These are phyloP conservation scores for Drosophila acutilabella DNA, from an alignment of 2,888 invertebrate species.

Conservation along the genomic window DNA sequence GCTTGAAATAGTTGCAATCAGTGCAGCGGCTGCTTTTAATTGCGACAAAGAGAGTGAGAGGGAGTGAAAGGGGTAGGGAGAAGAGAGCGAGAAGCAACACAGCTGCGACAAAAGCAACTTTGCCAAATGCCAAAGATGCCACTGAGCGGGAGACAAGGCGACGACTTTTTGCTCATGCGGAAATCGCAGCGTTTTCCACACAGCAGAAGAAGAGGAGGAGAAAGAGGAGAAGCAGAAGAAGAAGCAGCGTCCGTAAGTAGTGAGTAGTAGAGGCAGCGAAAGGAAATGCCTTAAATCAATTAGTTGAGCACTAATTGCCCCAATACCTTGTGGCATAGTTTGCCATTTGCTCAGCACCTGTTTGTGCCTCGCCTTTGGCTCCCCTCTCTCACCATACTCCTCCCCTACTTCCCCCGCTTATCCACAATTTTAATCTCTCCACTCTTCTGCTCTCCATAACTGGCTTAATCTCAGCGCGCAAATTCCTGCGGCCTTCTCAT, in stretches of 20 bases:
- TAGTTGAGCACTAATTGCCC: slow-evolving; percentile 85
- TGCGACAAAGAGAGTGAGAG: slow-evolving; percentile 43
- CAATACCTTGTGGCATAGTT: slow-evolving; percentile 85
- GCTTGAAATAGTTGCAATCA: slow-evolving; percentile 81
- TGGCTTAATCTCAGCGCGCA: slow-evolving; percentile 73
- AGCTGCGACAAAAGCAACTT: slow-evolving; percentile 63
- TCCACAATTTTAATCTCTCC: neutral
- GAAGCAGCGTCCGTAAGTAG: neutral
- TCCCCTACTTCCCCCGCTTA: neutral
- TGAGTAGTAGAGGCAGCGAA: slow-evolving; percentile 48
- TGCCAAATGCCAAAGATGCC: slow-evolving; percentile 72
- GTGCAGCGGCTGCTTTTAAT: slow-evolving; percentile 73
- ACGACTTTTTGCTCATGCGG: slow-evolving; percentile 70
- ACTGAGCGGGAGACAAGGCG: slow-evolving; percentile 63
- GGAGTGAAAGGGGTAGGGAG: slow-evolving; percentile 2
- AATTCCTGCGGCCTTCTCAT: slow-evolving; percentile 80
- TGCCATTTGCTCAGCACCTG: slow-evolving; percentile 78
- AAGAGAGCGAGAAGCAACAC: slow-evolving; percentile 19
- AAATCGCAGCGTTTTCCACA: slow-evolving; percentile 51
- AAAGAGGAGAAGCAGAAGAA: neutral
- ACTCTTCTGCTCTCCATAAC: slow-evolving; percentile 32
- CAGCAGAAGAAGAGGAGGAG: neutral
- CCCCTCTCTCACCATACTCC: neutral
- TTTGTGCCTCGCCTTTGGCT: slow-evolving; percentile 53
- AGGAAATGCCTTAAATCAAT: slow-evolving; percentile 86